These are phyloP conservation scores for Eupelmus urozonus DNA, from an alignment of 2,888 invertebrate species.

Conservation along the genomic window DNA sequence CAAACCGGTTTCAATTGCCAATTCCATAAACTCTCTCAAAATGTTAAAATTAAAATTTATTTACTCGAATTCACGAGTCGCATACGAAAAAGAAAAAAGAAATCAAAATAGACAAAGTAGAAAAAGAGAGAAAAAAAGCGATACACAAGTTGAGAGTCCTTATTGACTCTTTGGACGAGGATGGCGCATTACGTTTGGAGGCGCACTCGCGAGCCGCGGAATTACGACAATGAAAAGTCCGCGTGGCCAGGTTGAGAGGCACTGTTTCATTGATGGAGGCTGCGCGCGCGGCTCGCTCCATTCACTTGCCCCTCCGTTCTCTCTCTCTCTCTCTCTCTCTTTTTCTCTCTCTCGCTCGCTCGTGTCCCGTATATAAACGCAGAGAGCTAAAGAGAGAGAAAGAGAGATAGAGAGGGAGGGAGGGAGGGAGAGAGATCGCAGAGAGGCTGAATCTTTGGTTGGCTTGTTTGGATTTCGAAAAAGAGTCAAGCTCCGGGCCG, in stretches of 20 bases:
- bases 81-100: not conserved
- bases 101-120: not conserved
- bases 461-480: constrained; percentile 57
- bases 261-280: constrained; percentile 75
- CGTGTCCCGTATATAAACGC: constrained; percentile 51
- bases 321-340: constrained; percentile 41
- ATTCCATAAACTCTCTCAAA: too few species aligned
- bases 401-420: constrained; percentile 37
- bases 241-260: constrained; percentile 66
- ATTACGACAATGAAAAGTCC: constrained; percentile 52
- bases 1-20: too few species aligned
- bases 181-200: constrained; percentile 29
- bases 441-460: constrained; percentile 37
- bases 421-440: constrained; percentile 46
- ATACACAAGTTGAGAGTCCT: constrained; percentile 40
- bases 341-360: constrained; percentile 38
- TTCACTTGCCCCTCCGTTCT: constrained; percentile 63
- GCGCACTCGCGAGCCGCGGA: constrained; percentile 36
- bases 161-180: constrained; percentile 32
- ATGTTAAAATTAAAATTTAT: too few species aligned
- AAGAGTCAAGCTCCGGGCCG: constrained; percentile 55
- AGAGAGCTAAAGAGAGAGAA: constrained; percentile 26
- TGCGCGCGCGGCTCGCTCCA: constrained; percentile 64
- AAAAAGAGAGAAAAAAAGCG: constrained; percentile 27
- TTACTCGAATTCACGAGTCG: too few species aligned